Evolutionary conservation across 2,797 vertebrate genomes (phyloP).

Genomic region (Emys orbicularis): DNA sequence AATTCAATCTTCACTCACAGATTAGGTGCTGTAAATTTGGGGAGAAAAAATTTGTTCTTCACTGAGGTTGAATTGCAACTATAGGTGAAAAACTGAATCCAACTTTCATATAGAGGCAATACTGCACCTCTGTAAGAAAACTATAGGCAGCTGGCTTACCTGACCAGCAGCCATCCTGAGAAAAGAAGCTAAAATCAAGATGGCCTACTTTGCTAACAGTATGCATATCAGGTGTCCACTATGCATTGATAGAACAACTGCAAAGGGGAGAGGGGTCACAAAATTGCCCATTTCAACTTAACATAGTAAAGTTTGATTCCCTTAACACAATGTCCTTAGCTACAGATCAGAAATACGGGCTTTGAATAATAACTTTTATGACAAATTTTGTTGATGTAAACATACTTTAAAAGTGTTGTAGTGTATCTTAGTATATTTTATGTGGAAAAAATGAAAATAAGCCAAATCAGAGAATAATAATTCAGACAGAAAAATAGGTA

Average conservation of each 20-base stretch:
- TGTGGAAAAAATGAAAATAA: slow-evolving; percentile 68
- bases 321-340: neutral
- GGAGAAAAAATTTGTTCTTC: neutral
- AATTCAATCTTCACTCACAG: neutral
- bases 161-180: neutral
- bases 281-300: fast-evolving
- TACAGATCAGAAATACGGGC: slow-evolving; percentile 10
- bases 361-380: slow-evolving; percentile 26
- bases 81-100: neutral
- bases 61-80: neutral
- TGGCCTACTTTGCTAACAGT: neutral
- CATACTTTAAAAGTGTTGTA: slow-evolving; percentile 4
- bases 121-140: neutral
- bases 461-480: slow-evolving; percentile 64
- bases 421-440: slow-evolving; percentile 2
- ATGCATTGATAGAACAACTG: fast-evolving
- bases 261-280: neutral
- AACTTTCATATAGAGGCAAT: neutral
- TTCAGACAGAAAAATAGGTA: slow-evolving; percentile 5
- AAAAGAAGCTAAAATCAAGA: slow-evolving; percentile 5
- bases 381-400: slow-evolving; percentile 48
- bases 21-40: neutral
- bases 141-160: fast-evolving
- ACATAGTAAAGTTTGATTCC: fast-evolving
- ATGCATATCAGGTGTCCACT: fast-evolving